Evolutionary conservation across 2,113 vertebrate species (phyloP).

Genomic region (Isichthys henryi): DNA sequence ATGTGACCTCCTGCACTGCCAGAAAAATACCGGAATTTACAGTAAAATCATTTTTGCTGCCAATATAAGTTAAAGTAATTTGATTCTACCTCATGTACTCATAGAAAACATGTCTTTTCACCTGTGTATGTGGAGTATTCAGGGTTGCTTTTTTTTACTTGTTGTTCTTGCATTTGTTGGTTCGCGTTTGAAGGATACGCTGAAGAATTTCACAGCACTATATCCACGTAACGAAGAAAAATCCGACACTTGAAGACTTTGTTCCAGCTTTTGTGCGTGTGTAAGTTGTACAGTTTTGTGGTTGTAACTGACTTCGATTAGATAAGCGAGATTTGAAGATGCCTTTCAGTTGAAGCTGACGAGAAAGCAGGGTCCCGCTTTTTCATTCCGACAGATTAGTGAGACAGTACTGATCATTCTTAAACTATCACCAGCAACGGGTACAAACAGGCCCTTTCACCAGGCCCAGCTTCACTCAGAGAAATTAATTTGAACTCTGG

Average conservation of each 20-base stretch:
- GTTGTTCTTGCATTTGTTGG: neutral
- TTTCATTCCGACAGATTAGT: neutral
- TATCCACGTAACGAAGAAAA: neutral
- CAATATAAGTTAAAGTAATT: neutral
- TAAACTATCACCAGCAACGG: neutral
- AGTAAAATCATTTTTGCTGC: neutral
- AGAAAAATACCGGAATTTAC: neutral
- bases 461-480: conserved; percentile 60
- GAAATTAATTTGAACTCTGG: conserved; percentile 73
- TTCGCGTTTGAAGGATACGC: neutral
- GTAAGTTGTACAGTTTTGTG: neutral
- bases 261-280: neutral
- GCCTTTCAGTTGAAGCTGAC: neutral
- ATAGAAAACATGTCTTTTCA: neutral
- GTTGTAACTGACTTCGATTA: neutral
- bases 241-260: neutral
- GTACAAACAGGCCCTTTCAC: conserved; percentile 34
- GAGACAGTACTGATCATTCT: neutral
- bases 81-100: neutral
- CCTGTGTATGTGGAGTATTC: neutral
- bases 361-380: neutral
- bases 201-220: neutral
- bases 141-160: neutral
- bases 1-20: neutral
- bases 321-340: neutral